phyloP scores from a whole-genome alignment of 2,888 invertebrate genomes.

The Aspidiotus destructor region DNA sequence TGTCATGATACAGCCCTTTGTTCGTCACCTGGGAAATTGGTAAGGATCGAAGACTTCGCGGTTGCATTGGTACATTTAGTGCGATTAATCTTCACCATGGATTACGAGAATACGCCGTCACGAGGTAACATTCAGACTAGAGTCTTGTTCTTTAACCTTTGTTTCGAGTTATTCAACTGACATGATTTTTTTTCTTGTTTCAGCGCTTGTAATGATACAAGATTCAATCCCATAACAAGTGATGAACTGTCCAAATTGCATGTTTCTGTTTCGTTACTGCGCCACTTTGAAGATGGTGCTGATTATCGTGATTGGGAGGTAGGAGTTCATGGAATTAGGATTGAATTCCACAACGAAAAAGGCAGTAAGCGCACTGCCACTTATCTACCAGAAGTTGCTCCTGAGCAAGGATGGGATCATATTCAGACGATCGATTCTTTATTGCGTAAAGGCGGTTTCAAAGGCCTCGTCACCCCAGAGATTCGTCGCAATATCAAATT shows the following conservation, averaged over 20 bases:
- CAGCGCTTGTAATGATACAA: constrained; percentile 94
- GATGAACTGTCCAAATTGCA: constrained; percentile 88
- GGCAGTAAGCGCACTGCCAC: constrained; percentile 93
- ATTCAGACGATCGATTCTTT: constrained; percentile 96
- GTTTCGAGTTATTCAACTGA: too few species aligned
- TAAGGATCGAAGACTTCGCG: constrained; percentile 84
- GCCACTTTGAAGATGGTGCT: constrained; percentile 89
- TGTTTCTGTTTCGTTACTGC: constrained; percentile 90
- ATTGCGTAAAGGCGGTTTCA: constrained; percentile 92
- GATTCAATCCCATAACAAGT: constrained; percentile 87
- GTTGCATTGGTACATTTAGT: constrained; percentile 98
- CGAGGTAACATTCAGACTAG: constrained; percentile 48
- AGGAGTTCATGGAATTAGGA: constrained; percentile 93
- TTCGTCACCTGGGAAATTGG: constrained; percentile 99
- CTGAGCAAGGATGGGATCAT: constrained; percentile 99
- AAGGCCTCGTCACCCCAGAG: constrained; percentile 79
- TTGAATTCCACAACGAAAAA: constrained; percentile 90
- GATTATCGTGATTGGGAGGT: constrained; percentile 97
- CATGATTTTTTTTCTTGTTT: neutral
- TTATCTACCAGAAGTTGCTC: constrained; percentile 95
- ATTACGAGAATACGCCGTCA: constrained; percentile 90
- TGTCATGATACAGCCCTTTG: constrained; percentile 61
- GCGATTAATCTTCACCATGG: constrained; percentile 91
- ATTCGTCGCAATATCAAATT: constrained; percentile 81
- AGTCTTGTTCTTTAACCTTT: too few species aligned